These are phyloP conservation scores for Prunella fulvescens DNA, from an alignment of 2,113 vertebrate species.

Conservation along the genomic window DNA sequence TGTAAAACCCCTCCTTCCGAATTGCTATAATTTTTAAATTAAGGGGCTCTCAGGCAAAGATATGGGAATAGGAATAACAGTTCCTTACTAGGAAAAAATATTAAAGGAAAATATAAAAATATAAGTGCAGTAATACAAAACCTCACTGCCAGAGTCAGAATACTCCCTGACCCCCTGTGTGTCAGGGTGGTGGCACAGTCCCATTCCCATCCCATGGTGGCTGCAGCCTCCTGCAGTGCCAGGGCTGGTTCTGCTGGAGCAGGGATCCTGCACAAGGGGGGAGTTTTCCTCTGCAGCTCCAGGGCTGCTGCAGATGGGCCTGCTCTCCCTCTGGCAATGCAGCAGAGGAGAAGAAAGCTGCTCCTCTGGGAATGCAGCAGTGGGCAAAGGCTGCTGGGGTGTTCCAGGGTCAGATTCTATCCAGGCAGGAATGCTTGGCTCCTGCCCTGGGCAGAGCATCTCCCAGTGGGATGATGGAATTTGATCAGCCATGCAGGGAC, in stretches of 20 bases:
- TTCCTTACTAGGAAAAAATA: neutral
- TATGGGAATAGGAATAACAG: neutral
- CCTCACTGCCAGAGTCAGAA: too few species aligned
- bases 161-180: neutral
- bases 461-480: too few species aligned
- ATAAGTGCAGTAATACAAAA: neutral
- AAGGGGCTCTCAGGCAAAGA: neutral
- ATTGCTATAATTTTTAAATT: too few species aligned
- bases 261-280: neutral
- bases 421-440: neutral
- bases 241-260: neutral
- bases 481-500: too few species aligned
- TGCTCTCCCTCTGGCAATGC: neutral
- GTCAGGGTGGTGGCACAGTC: neutral
- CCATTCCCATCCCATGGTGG: neutral
- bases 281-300: neutral
- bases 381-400: neutral
- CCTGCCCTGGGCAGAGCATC: too few species aligned
- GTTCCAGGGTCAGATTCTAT: neutral
- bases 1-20: fast-evolving
- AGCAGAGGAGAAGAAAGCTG: neutral
- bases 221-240: neutral
- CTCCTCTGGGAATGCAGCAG: neutral
- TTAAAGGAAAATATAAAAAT: neutral
- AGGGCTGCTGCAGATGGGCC: neutral